These are phyloP conservation scores for Neotoxoptera formosana DNA, from an alignment of 1,140 invertebrate genomes.

Conservation along the genomic window DNA sequence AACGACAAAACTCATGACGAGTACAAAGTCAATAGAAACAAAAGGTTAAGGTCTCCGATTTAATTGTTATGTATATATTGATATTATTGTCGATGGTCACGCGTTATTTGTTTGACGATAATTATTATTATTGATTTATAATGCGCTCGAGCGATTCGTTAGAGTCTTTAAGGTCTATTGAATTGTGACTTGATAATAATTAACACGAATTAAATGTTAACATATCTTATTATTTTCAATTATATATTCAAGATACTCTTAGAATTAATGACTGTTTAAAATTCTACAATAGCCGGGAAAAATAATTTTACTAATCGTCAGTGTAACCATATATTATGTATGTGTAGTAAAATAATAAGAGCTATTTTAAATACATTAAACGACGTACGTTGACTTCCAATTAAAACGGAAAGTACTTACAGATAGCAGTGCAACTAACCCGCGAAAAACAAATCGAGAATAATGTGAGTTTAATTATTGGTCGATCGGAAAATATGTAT, in stretches of 20 bases:
- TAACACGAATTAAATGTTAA: background rate
- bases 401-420: background rate
- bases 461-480: too few species aligned
- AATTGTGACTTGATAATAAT: too few species aligned
- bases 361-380: background rate
- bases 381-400: background rate
- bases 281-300: background rate
- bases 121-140: background rate
- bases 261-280: background rate
- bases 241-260: background rate
- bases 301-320: background rate
- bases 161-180: background rate
- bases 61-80: background rate
- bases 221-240: background rate
- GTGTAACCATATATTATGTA: background rate
- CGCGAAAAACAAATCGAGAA: too few species aligned
- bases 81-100: background rate
- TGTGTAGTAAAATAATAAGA: background rate
- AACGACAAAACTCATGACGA: background rate
- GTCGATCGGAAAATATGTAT: too few species aligned
- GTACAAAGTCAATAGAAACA: background rate
- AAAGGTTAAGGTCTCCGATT: background rate
- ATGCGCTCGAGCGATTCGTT: background rate
- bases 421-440: too few species aligned
- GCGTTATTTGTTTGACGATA: background rate